Base-by-base conservation (phyloP, 2,888 invertebrate genomes). In the Petrophora chlorosata region DNA sequence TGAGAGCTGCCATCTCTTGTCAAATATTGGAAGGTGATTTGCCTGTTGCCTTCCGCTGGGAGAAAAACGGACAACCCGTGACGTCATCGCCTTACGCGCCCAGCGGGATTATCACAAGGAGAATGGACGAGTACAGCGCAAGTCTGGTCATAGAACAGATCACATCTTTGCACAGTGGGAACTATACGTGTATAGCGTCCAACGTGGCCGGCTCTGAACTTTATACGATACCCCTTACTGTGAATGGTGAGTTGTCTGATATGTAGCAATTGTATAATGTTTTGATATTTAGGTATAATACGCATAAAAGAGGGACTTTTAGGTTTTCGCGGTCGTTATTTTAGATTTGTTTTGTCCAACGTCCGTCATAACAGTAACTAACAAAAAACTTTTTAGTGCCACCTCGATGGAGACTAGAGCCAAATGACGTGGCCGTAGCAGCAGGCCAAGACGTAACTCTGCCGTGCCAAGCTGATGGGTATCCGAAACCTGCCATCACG, bases 21-120 rank as follows among this genome's bases (percentile, higher is more conserved):
- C 95, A 96, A 87, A 96, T 97, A 77, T 92, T 97, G 76, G 96
- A 97, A 86, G 97, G 98, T 13, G 98, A 98, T 89, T 92, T 97
- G 67, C 98, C 98, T 34, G 95, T 98, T 65, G 95, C 94, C 61
- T 96, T 98, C 86, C 93, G 95, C 41, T 98, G 98, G 98, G 96
- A 96, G 74, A 94, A 97, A 82, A 96, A 98, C 79, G 96, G 94
- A 33, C 95, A 95, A 73, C 92, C 94, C 3, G 93, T 96, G 64
- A 92, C 93, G 59, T 92, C 92, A 65, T 92, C 93, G 3, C 93
- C 93, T 38, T 90, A 89, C 59, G 86, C 89, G 1, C 79, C 89
- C 22, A 89, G 83, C 55, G 89, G 89, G 2, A 90, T 91, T 30
- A 81, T 86, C 48, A 87, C 87, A 2, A 67, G 88, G 39, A 91